phyloP scores from a whole-genome alignment of 37 sponge, comb jelly and placozoan genomes.

The Chondrilla cf. caribensis region DNA sequence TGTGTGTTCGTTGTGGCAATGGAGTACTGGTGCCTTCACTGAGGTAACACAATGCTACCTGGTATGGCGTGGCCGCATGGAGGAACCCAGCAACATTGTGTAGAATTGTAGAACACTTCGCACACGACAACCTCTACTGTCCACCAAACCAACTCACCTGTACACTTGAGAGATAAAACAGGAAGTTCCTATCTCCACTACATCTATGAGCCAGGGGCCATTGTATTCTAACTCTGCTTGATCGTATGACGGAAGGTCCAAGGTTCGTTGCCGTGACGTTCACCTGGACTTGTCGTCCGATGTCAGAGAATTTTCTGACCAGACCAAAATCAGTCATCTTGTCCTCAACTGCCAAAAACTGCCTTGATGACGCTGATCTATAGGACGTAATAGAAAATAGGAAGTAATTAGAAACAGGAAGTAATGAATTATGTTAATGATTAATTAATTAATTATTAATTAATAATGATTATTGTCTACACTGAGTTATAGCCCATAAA shows the following conservation, averaged over 20 bases:
- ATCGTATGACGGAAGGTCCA: not conserved
- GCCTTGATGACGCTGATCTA: not conserved
- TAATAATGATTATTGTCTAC: no score
- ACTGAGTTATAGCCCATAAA: no score
- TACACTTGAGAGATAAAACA: constrained; percentile 2
- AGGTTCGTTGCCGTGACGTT: constrained; percentile 12
- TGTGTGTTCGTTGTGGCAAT: no score
- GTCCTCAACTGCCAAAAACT: not conserved
- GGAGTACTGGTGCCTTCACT: no score
- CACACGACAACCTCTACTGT: no score
- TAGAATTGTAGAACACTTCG: no score
- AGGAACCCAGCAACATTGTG: no score
- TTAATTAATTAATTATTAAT: no score
- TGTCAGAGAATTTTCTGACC: not conserved
- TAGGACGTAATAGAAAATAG: not conserved
- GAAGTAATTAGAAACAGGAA: not conserved
- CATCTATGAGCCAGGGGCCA: constrained; percentile 23
- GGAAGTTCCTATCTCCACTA: constrained; percentile 5
- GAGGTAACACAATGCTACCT: no score
- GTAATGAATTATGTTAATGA: no score
- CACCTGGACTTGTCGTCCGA: not conserved
- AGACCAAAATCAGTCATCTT: not conserved
- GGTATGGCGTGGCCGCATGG: no score
- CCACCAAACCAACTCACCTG: not conserved
- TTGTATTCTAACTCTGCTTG: not conserved